Conservation (phyloP, 2,113 vertebrate species). For the Trachemys scripta region DNA sequence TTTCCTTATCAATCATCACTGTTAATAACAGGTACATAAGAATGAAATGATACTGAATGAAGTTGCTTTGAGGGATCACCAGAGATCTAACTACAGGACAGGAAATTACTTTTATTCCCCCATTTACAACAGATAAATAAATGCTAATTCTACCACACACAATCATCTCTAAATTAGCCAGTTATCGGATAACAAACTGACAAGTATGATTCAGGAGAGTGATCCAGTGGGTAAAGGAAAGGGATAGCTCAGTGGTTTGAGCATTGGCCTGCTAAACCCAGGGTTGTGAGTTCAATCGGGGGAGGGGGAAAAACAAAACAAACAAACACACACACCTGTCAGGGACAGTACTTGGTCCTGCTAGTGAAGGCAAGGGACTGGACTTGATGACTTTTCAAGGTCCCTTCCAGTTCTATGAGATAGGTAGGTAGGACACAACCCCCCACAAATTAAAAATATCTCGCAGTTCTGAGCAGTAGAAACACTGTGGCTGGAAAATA, state of each 20-base stretch:
- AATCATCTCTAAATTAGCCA: neutral
- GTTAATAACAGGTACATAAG: too few species aligned
- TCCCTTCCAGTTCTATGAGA: too few species aligned
- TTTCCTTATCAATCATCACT: neutral
- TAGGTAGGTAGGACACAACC: neutral
- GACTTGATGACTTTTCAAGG: too few species aligned
- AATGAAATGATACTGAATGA: accelerated
- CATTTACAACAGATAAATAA: neutral
- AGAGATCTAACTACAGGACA: neutral
- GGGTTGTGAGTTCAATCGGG: too few species aligned
- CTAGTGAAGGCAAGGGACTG: too few species aligned
- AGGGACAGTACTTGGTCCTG: too few species aligned
- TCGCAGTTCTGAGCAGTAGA: too few species aligned
- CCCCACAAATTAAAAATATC: neutral
- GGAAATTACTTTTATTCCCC: neutral
- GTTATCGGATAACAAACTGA: neutral
- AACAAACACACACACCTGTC: too few species aligned
- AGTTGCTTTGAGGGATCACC: neutral
- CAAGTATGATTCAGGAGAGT: neutral
- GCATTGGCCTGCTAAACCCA: too few species aligned
- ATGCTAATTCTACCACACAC: neutral
- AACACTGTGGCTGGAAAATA: too few species aligned
- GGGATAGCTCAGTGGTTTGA: too few species aligned
- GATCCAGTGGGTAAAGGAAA: neutral
- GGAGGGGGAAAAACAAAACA: too few species aligned